Percentiles rank a stretch among this genome's conserved stretches.
Conservation (phyloP, 1,140 invertebrate genomes). For the Papilio machaon region DNA sequence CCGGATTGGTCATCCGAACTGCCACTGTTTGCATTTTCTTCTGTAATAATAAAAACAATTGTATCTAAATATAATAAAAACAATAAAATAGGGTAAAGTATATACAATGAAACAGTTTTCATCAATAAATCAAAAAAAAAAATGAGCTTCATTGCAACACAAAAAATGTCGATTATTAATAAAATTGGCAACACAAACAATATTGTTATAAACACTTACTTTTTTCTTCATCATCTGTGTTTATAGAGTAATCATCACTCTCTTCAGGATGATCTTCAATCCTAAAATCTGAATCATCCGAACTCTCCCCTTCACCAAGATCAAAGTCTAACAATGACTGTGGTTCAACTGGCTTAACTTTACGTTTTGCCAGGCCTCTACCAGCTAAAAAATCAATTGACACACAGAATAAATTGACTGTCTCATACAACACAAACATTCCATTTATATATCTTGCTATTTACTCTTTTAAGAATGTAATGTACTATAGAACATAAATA, state of each 20-base stretch:
- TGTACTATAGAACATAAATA: conserved; percentile 20
- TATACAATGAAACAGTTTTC: too few relatives aligned
- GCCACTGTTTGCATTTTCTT: conserved; percentile 76
- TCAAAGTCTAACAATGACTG: conserved; percentile 92
- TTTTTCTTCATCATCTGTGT: conserved; percentile 82
- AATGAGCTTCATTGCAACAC: neutral
- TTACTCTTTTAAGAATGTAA: conserved; percentile 22
- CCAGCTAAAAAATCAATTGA: conserved; percentile 84
- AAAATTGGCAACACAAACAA: neutral
- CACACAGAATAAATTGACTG: conserved; percentile 28
- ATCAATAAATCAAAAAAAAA: neutral
- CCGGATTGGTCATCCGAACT: conserved; percentile 83
- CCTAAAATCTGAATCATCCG: conserved; percentile 97
- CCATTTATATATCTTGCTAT: neutral
- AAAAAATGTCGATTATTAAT: neutral
- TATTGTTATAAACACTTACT: conserved; percentile 53
- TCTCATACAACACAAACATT: neutral
- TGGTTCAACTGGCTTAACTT: conserved; percentile 92
- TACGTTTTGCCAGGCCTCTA: conserved; percentile 91
- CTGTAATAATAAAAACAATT: conserved; percentile 48
- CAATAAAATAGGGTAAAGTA: neutral
- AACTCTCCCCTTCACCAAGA: conserved; percentile 95
- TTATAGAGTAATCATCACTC: conserved; percentile 86
- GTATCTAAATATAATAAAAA: neutral
- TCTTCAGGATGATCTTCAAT: conserved; percentile 93